Base-by-base conservation (phyloP, 1,140 invertebrate species). In the Olivierus martensii region DNA sequence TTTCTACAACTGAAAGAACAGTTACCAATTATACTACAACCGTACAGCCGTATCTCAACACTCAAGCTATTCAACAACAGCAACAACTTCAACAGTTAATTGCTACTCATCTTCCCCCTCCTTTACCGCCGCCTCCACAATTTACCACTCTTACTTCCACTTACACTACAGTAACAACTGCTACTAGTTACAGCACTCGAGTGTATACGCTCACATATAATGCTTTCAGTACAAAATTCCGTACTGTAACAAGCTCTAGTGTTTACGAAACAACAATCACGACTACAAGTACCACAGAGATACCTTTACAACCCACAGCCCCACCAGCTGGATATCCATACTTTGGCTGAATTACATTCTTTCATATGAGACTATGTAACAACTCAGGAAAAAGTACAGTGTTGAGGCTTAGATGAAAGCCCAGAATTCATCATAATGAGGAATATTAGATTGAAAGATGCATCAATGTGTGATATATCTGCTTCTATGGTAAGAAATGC, bases 121-220 rank as follows among this genome's bases (percentile, higher is more conserved):
- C 43, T 6, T 17, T 46, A 3, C 28, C 58, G 19, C 55, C 59
- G 36, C 46, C 46, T 15, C 59, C 44, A 15, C 51, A 53, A 21
- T 53, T 12, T 17, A 54, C 50, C 43, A 62, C 61, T 1, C 21
- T 62, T 0, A 64, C 59, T 4, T 59, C 57, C 2, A 50, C 51
- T 9, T 55, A 55, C 39, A 60, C 63, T 0, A 65, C 62, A 1
- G 57, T 61, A 2, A 64, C 63, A 2, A 59, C 55, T 6, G 53
- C 52, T 0, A 65, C 63, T n/a, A 59, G 52, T 21, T 56, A 55
- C 10, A 55, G 57, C 12, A 59, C 61, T 3, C 57, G 59, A 45
- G 52, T 64, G 3, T 65, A 64, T 39, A 64, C 63, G 2, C 50
- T 64, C 10, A 60, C 61, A 11, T 64, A 65, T 37, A 65, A 65